A percentile compares a stretch with the other conserved stretches of the same genome.
phyloP scores from a whole-genome alignment of 2,113 vertebrate genomes.

The Pavo muticus region DNA sequence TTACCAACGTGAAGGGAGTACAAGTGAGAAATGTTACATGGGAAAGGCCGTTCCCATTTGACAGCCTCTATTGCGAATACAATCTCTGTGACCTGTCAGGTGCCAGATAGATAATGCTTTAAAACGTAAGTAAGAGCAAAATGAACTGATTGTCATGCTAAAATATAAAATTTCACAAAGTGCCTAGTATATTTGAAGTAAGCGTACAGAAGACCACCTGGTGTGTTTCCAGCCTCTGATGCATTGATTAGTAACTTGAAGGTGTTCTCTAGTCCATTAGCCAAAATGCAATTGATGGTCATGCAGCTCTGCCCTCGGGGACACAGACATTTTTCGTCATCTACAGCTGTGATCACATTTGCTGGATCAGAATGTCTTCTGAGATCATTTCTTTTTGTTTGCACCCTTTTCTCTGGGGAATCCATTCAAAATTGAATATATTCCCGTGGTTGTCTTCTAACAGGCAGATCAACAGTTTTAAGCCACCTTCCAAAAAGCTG shows the following conservation, averaged over 20 bases:
- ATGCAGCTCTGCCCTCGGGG: not conserved
- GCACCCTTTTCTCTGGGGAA: not conserved
- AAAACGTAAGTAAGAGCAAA: not conserved
- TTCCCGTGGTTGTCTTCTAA: not conserved
- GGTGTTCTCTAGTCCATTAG: not conserved
- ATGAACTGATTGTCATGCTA: accelerated
- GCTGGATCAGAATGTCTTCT: not conserved
- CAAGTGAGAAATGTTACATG: not conserved
- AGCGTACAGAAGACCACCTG: not conserved
- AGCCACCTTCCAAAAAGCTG: not conserved
- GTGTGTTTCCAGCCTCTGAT: not conserved
- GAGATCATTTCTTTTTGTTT: not conserved
- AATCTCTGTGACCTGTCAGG: not conserved
- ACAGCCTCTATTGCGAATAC: not conserved
- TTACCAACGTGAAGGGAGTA: not conserved
- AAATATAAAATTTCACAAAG: not conserved
- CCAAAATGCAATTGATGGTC: not conserved
- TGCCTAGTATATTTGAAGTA: not conserved
- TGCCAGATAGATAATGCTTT: not conserved
- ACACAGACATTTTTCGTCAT: not conserved
- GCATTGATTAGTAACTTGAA: not conserved
- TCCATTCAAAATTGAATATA: not conserved
- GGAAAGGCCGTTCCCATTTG: not conserved
- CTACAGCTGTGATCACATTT: not conserved
- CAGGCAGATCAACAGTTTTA: not conserved